Percentiles rank a stretch among this genome's conserved stretches.
Conservation (phyloP, 1,140 invertebrate species). For the Fopius arisanus region DNA sequence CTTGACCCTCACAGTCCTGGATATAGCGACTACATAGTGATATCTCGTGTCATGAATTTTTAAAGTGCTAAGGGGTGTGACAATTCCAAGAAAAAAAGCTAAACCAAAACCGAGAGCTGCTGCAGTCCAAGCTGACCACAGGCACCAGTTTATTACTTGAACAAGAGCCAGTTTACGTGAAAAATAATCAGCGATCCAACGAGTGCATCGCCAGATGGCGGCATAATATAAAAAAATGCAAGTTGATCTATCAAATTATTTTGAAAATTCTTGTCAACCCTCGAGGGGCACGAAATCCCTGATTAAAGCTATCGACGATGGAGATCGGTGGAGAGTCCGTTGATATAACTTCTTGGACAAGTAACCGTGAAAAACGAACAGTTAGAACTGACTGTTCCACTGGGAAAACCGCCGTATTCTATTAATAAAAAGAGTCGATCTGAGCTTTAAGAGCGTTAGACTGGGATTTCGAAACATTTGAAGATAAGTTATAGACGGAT, state of each 20-base stretch:
- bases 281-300: not conserved
- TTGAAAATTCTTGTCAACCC: not conserved
- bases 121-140: conserved; percentile 55
- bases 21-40: conserved; percentile 30
- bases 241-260: not conserved
- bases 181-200: conserved; percentile 18
- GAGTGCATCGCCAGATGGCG: not conserved
- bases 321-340: not conserved
- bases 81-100: conserved; percentile 56
- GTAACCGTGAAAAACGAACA: not conserved
- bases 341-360: not conserved
- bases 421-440: conserved; percentile 25
- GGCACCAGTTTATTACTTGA: conserved; percentile 53
- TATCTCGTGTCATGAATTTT: not conserved
- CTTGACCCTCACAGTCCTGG: conserved; percentile 30
- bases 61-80: conserved; percentile 38
- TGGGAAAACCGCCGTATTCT: conserved; percentile 17
- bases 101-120: conserved; percentile 45
- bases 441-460: not conserved
- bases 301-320: not conserved
- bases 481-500: not conserved
- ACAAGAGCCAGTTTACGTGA: conserved; percentile 54
- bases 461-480: conserved; percentile 5
- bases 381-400: not conserved
- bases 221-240: not conserved